Base-by-base conservation (phyloP, 2,797 vertebrate genomes). In the Microctenopoma stevenorrisi region DNA sequence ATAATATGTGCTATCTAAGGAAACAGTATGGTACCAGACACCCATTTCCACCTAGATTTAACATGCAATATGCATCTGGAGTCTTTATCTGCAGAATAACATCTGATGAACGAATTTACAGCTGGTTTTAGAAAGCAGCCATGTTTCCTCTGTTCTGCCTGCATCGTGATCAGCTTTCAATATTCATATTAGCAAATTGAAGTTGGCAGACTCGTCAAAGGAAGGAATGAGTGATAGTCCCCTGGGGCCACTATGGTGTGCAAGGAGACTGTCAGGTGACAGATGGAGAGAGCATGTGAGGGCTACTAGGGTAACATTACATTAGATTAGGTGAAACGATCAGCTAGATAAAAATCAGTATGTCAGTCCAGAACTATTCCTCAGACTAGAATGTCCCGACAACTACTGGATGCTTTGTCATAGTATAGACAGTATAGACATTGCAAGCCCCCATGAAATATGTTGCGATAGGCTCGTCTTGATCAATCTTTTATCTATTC, bases 41-140 rank as follows among this genome's bases (percentile, higher is more conserved):
- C 30, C 14, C 35, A 28, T 49, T 49, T 46, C 30, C 40, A 46
- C 8, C 22, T 54, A 15, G 22, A 9, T 43, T 14, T 51, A 62
- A 42, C 30, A 62, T 35, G 51, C n/a, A 30, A 26, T 44, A 22
- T 12, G n/a, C n/a, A 38, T 64, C 66, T 48, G 38, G 43, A 67
- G 38, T 40, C 38, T 38, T 42, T 42, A 42, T 54, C 26, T 28
- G 25, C 28, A 68, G 58, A 64, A 68, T 18, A 25, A 51, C 47
- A 67, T 63, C 49, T 56, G 60, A 60, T 38, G 26, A 22, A 15
- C 33, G 4, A 28, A 52, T n/a, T 15, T 60, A 42, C 11, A 57
- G 66, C 51, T 9, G 33, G 33, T 35, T 8, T 35, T 50, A 47
- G 40, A 37, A 44, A 47, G 10, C 7, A 2, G 6, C 35, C 16